Evolutionary conservation across 2,797 vertebrate genomes (phyloP).

Genomic region (Crocidura indochinensis): DNA sequence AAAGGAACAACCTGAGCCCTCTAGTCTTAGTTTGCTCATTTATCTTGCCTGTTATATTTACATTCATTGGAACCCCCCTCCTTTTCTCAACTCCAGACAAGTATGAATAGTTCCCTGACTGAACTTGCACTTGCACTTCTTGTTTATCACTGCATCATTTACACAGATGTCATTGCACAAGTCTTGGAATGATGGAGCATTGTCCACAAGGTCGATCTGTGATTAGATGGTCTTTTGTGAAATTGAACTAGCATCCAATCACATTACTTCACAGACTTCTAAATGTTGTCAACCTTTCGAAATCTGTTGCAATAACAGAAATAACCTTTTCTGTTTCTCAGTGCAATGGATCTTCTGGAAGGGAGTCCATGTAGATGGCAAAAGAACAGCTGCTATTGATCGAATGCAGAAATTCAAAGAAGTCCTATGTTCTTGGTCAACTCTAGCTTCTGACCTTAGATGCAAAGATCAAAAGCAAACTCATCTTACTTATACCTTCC

Average conservation of each 20-base stretch:
- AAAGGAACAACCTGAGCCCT: not conserved
- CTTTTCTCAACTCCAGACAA: not conserved
- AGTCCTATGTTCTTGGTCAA: not conserved
- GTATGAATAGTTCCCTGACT: not conserved
- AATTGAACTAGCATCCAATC: not conserved
- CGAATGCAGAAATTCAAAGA: not conserved
- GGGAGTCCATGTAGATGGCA: not conserved
- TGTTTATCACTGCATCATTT: not conserved
- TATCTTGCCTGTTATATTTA: not conserved
- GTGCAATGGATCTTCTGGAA: not conserved
- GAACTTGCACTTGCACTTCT: not conserved
- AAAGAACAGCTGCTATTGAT: not conserved
- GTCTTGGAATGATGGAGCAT: not conserved
- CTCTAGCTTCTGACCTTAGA: conserved; percentile 16
- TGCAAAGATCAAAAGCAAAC: not conserved
- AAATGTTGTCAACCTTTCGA: not conserved
- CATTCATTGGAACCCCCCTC: not conserved
- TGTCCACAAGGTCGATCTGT: not conserved
- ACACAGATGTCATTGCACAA: not conserved
- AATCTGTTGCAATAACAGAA: not conserved
- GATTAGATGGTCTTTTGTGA: not conserved
- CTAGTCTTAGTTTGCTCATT: not conserved
- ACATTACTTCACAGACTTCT: not conserved
- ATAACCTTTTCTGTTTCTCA: not conserved
- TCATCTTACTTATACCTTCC: not conserved